Conservation (phyloP, 2,113 vertebrate species). For the Sapayoa aenigma region DNA sequence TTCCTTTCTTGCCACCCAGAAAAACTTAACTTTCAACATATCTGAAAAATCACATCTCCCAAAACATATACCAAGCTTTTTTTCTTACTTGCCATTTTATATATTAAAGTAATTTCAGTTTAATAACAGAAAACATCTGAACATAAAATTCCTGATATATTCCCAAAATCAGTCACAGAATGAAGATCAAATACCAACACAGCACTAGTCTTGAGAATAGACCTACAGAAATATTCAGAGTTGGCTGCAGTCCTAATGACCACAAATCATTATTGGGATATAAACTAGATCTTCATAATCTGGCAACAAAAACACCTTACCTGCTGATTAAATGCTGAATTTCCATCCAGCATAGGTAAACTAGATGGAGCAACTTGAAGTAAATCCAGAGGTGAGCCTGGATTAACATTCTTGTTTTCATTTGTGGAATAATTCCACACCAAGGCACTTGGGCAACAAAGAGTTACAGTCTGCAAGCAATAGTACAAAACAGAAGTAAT, state of each 20-base stretch:
- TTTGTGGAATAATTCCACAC: constrained; percentile 82
- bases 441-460: constrained; percentile 85
- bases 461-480: constrained; percentile 75
- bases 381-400: constrained; percentile 79
- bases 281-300: neutral
- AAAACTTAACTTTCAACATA: neutral
- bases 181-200: neutral
- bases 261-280: neutral
- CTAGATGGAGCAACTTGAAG: constrained; percentile 77
- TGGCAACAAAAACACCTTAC: neutral
- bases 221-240: neutral
- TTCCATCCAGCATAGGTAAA: constrained; percentile 79
- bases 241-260: neutral
- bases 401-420: constrained; percentile 74
- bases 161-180: neutral
- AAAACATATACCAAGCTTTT: neutral
- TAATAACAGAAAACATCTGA: too few relatives aligned
- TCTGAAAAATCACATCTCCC: neutral
- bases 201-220: neutral
- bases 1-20: neutral
- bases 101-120: neutral
- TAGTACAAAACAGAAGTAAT: neutral
- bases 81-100: neutral
- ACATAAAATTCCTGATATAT: neutral
- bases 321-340: constrained; percentile 79